Evolutionary conservation across 2,113 vertebrate genomes (phyloP), one percentile per base, ranked within the genome.

Genomic region (Cavia aperea): DNA sequence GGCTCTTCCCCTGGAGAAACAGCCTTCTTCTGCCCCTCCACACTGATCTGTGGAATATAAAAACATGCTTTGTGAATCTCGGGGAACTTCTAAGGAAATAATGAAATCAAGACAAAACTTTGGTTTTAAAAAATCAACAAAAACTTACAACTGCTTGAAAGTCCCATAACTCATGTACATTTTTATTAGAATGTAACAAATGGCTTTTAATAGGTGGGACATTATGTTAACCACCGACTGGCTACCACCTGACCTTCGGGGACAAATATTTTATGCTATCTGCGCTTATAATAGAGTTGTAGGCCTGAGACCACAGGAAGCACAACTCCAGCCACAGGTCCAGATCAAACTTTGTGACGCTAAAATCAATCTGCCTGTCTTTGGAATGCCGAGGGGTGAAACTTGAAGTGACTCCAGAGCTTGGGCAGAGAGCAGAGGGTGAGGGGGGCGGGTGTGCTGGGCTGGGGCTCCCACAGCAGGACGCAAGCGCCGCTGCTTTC

Each of bases 101-200:
- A 86, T 66, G 36, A 87, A 95, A 75, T 18, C 86, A 85, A 94
- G 94, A 92, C 43, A 93, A 94, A 95, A 93, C 29, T 73, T 89
- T 78, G 33, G 60, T 63, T 56, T 72, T 5, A 43, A 75, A 77
- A 94, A 94, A 15, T 88, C 26, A 95, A 83, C 92, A 92, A 96
- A 95, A 73, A 81, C 23, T 93, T 91, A 91, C 7, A 92, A 72
- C 58, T 91, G 63, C 46, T 84, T 91, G 49, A 92, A 84, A 96
- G 66, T 86, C 54, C 62, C 11, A 46, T 56, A 70, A 2, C 31
- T 54, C 29, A 39, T 9, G 51, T 75, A 7, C 6, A 65, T 58
- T 87, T 93, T 91, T 60, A 86, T 68, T 91, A 75, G 66, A 33
- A 66, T 62, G n/a, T 79, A 93, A 86, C 88, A 94, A 94, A 60